A percentile compares a stretch with the other conserved stretches of the same genome.
These are phyloP conservation scores for Bombus confusus DNA, from an alignment of 1,140 invertebrate genomes.

Conservation along the genomic window DNA sequence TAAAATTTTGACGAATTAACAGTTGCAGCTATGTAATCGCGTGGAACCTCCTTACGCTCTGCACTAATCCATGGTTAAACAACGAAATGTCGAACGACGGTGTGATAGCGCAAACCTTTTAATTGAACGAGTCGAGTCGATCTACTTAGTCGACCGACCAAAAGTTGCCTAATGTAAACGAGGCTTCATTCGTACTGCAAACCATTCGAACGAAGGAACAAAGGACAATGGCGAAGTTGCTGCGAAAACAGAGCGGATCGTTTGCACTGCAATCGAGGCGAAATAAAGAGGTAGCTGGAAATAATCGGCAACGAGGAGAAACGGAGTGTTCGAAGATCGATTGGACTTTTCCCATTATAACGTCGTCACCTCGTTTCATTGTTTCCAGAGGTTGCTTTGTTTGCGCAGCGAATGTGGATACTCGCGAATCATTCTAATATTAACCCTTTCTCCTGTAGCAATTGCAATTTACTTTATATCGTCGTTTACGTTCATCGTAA, in stretches of 20 bases:
- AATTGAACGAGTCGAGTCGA: too few relatives aligned
- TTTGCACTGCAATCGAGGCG: conserved; percentile 28
- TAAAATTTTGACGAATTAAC: too few relatives aligned
- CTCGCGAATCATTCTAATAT: background rate
- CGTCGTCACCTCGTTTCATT: background rate
- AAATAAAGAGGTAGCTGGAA: conserved; percentile 8
- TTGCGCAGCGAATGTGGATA: background rate
- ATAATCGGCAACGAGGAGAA: background rate
- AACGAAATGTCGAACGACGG: too few relatives aligned
- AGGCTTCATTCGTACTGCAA: background rate
- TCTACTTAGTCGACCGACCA: too few relatives aligned
- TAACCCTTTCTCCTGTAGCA: background rate
- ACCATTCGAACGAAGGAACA: conserved; percentile 9
- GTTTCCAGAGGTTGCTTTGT: background rate
- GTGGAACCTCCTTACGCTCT: too few relatives aligned
- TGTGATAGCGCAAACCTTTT: too few relatives aligned
- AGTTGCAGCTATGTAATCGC: too few relatives aligned
- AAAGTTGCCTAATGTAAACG: background rate
- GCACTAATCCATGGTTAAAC: too few relatives aligned
- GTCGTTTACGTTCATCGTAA: background rate
- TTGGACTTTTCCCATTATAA: conserved; percentile 7
- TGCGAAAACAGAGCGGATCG: conserved; percentile 15
- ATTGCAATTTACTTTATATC: background rate
- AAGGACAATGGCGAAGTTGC: conserved; percentile 8
- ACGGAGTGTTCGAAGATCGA: background rate